Conservation (phyloP, 2,113 vertebrate species). For the Antigone vipio region DNA sequence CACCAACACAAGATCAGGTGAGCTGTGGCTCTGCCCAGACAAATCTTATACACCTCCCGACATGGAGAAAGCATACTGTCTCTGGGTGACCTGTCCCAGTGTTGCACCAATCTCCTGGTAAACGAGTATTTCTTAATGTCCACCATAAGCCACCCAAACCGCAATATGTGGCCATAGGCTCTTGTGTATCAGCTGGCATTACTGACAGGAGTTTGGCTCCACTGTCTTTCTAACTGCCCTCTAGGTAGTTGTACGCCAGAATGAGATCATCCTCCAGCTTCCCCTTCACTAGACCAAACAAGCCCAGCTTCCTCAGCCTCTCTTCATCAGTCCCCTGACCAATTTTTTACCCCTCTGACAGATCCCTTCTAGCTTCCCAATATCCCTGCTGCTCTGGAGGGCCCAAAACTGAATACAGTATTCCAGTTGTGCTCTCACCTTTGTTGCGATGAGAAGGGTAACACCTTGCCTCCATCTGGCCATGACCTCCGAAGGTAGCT, state of each 20-base stretch:
- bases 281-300: background rate
- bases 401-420: background rate
- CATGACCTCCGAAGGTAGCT: background rate
- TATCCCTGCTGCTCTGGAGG: background rate
- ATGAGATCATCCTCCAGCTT: background rate
- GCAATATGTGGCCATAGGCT: accelerated
- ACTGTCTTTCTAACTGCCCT: background rate
- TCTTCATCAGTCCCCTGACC: background rate
- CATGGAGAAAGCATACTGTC: background rate
- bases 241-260: background rate
- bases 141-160: background rate
- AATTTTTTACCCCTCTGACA: background rate
- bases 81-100: background rate
- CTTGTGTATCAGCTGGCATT: background rate
- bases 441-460: background rate
- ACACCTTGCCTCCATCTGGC: background rate
- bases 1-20: background rate
- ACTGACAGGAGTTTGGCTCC: background rate
- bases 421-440: background rate
- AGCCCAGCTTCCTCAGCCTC: background rate
- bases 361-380: background rate
- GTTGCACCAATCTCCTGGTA: background rate
- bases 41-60: background rate
- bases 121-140: background rate
- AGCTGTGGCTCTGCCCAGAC: background rate